These are phyloP conservation scores for Phrynocephalus vlangalii DNA, from an alignment of 2,797 vertebrate species.

Conservation along the genomic window DNA sequence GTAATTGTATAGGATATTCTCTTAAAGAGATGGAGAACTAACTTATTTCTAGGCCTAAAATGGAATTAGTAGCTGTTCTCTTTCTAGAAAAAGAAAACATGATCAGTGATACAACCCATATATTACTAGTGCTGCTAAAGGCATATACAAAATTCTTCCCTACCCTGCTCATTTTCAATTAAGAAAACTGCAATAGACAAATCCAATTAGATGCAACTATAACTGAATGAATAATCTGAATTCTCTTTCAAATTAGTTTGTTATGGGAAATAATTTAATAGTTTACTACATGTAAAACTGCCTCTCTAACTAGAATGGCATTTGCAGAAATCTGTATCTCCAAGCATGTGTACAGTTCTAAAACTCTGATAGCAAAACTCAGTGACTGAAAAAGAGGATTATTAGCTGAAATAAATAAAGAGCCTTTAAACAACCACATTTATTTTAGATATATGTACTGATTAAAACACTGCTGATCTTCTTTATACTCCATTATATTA, in stretches of 20 bases:
- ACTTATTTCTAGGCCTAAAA: neutral
- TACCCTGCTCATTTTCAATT: too few species aligned
- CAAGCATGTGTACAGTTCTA: neutral
- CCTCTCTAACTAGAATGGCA: neutral
- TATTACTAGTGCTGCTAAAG: neutral
- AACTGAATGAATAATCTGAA: neutral
- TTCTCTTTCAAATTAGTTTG: neutral
- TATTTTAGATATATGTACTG: too few species aligned
- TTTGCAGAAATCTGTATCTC: neutral
- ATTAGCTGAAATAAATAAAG: neutral
- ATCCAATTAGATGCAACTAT: neutral
- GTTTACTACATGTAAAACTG: neutral
- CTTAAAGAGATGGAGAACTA: neutral
- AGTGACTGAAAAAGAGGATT: neutral
- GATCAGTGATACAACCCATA: neutral
- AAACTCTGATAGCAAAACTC: neutral
- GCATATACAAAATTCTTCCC: neutral
- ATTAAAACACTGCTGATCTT: too few species aligned
- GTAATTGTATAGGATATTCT: neutral
- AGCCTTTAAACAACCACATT: too few species aligned
- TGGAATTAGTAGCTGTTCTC: neutral
- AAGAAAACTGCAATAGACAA: neutral
- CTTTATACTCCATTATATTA: too few species aligned
- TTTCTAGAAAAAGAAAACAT: neutral
- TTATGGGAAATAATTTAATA: neutral